phyloP scores from a whole-genome alignment of 2,888 invertebrate species.

The Diplolepis rosae region DNA sequence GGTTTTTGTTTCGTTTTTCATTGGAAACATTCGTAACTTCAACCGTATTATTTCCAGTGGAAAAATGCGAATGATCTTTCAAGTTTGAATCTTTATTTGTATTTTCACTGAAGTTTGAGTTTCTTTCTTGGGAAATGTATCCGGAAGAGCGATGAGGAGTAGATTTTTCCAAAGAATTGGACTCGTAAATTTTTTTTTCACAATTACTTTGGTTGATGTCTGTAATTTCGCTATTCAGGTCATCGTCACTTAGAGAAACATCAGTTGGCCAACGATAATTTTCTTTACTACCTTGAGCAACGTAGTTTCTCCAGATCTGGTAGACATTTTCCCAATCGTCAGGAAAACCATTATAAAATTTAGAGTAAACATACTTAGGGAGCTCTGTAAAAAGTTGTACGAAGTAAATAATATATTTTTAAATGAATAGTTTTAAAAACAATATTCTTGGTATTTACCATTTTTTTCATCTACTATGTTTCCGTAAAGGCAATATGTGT shows the following conservation, averaged over 20 bases:
- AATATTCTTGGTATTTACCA: constrained; percentile 52
- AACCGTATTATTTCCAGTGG: not conserved
- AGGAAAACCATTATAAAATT: constrained; percentile 70
- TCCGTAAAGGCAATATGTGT: constrained; percentile 61
- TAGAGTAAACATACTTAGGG: constrained; percentile 64
- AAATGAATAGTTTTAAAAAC: not conserved
- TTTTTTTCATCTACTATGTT: constrained; percentile 59
- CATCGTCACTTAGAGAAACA: constrained; percentile 66
- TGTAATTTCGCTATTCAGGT: constrained; percentile 62
- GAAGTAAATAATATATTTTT: too few species aligned
- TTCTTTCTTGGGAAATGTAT: constrained; percentile 23
- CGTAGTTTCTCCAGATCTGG: constrained; percentile 63
- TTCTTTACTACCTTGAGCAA: constrained; percentile 50
- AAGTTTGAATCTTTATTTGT: not conserved
- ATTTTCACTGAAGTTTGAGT: constrained; percentile 27
- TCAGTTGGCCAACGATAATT: constrained; percentile 68
- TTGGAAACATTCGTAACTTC: not conserved
- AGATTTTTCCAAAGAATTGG: not conserved
- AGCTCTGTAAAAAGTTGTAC: constrained; percentile 53
- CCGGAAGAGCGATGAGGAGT: not conserved
- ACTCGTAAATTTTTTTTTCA: constrained; percentile 9
- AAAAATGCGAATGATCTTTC: not conserved
- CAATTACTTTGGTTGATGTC: constrained; percentile 42
- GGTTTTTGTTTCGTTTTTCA: not conserved
- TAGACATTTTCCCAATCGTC: constrained; percentile 69